Evolutionary conservation across 2,797 vertebrate species (phyloP).

Genomic region (Chelonia mydas): DNA sequence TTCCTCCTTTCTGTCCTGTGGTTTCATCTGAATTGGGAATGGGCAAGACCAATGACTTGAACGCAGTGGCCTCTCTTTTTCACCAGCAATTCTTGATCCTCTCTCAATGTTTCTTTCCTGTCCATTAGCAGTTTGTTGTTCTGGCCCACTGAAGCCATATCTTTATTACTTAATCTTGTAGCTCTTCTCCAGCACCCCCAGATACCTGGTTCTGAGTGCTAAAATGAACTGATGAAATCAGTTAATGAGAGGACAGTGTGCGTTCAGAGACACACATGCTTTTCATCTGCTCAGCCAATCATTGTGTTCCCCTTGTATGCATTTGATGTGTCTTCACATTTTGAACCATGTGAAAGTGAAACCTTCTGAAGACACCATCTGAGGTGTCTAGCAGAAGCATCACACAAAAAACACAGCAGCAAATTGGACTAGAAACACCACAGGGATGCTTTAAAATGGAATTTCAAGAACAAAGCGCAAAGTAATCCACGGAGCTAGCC

Average conservation of each 20-base stretch:
- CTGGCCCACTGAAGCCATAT: not conserved
- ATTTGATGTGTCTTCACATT: not conserved
- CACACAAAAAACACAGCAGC: not conserved
- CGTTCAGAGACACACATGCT: not conserved
- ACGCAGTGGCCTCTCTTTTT: not conserved
- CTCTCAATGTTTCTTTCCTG: not conserved
- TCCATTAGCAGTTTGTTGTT: not conserved
- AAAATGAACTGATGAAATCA: not conserved
- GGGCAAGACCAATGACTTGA: not conserved
- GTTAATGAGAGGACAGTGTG: not conserved
- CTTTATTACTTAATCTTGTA: not conserved
- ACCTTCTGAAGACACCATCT: not conserved
- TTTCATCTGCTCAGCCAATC: not conserved
- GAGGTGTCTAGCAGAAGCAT: not conserved
- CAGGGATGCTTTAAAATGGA: not conserved
- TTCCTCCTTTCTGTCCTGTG: not conserved
- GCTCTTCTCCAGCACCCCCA: not conserved
- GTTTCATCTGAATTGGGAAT: not conserved
- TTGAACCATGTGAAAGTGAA: rapidly evolving
- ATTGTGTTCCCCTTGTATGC: not conserved
- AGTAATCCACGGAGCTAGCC: not conserved
- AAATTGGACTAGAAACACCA: not conserved
- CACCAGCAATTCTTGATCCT: not conserved
- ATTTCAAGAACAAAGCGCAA: not conserved
- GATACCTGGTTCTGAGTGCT: not conserved